phyloP scores from a whole-genome alignment of 92 coral and sea anemone species.

The Isaurus tuberculatus region DNA sequence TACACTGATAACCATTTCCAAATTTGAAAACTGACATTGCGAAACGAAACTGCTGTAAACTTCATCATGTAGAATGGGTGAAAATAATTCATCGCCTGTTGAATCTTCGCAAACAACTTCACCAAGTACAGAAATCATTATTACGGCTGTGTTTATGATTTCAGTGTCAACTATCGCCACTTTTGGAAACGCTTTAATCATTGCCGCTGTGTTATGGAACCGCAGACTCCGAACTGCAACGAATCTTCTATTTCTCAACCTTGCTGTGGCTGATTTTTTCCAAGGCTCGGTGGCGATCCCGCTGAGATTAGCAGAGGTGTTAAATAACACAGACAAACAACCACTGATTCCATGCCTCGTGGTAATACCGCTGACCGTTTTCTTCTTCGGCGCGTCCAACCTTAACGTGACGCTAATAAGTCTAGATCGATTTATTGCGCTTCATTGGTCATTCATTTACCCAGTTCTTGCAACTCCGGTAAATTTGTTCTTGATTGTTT shows the following conservation, averaged over 20 bases:
- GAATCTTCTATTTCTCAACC: slow-evolving; percentile 85
- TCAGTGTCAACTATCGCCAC: slow-evolving; percentile 68
- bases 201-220: slow-evolving; percentile 87
- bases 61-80: neutral
- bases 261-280: slow-evolving; percentile 93
- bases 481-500: slow-evolving; percentile 52
- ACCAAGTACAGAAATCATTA: slow-evolving; percentile 52
- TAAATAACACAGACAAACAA: slow-evolving; percentile 71
- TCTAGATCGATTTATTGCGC: slow-evolving; percentile 86
- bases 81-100: neutral
- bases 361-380: slow-evolving; percentile 86
- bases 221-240: slow-evolving; percentile 80
- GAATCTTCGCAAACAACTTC: neutral
- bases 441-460: slow-evolving; percentile 82
- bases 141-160: slow-evolving; percentile 71
- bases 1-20: neutral
- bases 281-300: slow-evolving; percentile 94
- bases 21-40: neutral
- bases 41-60: neutral
- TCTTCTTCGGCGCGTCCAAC: slow-evolving; percentile 91
- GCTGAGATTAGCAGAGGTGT: slow-evolving; percentile 81
- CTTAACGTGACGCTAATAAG: slow-evolving; percentile 85
- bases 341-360: slow-evolving; percentile 84
- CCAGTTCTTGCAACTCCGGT: slow-evolving; percentile 65
- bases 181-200: slow-evolving; percentile 76